Conservation (phyloP, 2,113 vertebrate species). For the Crocuta crocuta region DNA sequence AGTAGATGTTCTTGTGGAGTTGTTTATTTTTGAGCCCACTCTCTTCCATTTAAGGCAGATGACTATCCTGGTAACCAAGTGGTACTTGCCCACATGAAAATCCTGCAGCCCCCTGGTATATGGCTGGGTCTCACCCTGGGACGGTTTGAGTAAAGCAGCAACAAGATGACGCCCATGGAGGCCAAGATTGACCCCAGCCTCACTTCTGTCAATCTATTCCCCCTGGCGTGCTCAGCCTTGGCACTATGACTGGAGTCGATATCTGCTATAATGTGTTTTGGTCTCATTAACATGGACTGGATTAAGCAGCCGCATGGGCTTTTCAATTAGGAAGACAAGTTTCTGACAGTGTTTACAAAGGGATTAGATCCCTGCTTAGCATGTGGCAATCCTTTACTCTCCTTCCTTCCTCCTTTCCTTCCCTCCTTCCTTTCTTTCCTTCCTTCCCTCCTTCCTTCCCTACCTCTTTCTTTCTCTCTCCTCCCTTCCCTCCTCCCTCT, state of each 20-base stretch:
- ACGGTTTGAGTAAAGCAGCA: neutral
- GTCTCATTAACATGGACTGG: constrained; percentile 78
- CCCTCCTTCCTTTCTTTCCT: too few relatives aligned
- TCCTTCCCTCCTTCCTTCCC: too few relatives aligned
- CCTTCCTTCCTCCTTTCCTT: too few relatives aligned
- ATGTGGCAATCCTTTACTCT: neutral
- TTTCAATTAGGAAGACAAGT: constrained; percentile 80
- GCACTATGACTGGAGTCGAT: constrained; percentile 32
- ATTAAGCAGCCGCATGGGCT: constrained; percentile 75
- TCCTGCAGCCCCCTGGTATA: fast-evolving
- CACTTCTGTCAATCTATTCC: neutral
- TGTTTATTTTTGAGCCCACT: neutral
- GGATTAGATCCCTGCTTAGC: constrained; percentile 64
- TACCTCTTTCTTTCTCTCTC: too few relatives aligned
- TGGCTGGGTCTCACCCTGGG: fast-evolving
- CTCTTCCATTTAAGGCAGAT: neutral
- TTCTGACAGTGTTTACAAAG: constrained; percentile 78
- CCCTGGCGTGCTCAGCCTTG: neutral
- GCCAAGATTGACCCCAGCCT: neutral
- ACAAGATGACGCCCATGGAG: neutral
- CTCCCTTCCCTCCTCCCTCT: too few relatives aligned
- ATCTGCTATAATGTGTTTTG: constrained; percentile 69
- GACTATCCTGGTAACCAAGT: neutral
- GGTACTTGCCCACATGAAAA: neutral
- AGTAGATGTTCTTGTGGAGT: neutral